Conservation (phyloP, 2,797 vertebrate genomes). For the Anas flavirostris region DNA sequence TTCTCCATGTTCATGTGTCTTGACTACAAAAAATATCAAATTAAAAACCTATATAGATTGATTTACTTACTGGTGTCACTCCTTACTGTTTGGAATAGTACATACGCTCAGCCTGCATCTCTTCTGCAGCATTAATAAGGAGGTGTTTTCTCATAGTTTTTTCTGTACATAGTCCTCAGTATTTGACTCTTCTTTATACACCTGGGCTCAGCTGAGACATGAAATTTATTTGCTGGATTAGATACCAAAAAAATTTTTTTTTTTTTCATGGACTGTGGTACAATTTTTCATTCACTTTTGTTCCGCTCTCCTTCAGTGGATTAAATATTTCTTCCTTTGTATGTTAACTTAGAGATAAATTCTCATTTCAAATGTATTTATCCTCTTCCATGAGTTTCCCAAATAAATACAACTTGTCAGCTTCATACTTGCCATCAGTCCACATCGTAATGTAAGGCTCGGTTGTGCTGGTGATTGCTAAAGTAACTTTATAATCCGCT, state of each 20-base stretch:
- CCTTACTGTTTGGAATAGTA: not conserved
- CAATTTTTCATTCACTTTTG: not conserved
- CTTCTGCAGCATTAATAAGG: not conserved
- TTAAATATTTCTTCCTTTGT: not conserved
- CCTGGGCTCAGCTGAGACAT: not conserved
- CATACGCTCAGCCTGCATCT: not conserved
- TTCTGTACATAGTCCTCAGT: not conserved
- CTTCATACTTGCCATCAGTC: not conserved
- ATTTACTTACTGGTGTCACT: slow-evolving; percentile 9
- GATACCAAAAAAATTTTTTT: not conserved
- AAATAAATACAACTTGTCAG: not conserved
- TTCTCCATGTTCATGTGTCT: not conserved
- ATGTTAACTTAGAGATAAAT: not conserved
- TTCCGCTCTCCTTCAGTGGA: not conserved
- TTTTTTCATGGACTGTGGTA: not conserved
- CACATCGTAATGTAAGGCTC: not conserved
- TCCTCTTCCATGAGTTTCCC: not conserved
- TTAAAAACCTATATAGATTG: not conserved
- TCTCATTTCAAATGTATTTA: slow-evolving; percentile 1
- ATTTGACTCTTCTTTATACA: not conserved
- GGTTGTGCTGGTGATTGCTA: not conserved
- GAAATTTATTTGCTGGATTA: not conserved
- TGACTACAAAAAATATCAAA: slow-evolving; percentile 8
- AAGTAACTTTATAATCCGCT: not conserved
- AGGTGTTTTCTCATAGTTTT: slow-evolving; percentile 8